Evolutionary conservation across 2,888 invertebrate species (phyloP).

Genomic region (Hemithea aestivaria): DNA sequence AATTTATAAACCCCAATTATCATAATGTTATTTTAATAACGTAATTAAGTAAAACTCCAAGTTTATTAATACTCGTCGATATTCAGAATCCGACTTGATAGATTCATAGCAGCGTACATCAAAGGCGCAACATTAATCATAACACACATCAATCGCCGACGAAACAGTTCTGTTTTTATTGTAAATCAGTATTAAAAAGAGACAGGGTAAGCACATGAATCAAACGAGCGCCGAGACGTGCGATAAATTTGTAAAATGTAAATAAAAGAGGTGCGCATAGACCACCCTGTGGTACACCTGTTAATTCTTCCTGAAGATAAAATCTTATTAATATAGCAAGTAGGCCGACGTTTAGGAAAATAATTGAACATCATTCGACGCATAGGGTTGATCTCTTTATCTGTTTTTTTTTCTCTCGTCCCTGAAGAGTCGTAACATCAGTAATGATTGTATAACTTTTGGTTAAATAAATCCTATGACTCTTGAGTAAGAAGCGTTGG

Average conservation of each 20-base stretch:
- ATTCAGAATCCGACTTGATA: conserved; percentile 75
- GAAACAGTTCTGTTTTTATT: conserved; percentile 75
- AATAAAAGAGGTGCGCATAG: conserved; percentile 66
- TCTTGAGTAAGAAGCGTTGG: no score
- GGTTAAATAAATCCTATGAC: no score
- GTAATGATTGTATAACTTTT: no score
- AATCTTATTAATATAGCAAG: no score
- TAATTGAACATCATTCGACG: no score
- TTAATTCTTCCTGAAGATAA: conserved; percentile 65
- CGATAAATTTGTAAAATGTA: conserved; percentile 73
- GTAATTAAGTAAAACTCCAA: conserved; percentile 72
- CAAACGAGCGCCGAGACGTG: conserved; percentile 70
- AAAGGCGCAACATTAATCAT: conserved; percentile 76
- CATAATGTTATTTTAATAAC: conserved; percentile 67
- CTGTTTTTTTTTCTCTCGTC: no score
- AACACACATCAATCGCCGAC: conserved; percentile 77
- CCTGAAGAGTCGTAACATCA: no score
- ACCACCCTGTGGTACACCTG: conserved; percentile 74
- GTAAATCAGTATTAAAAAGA: conserved; percentile 78
- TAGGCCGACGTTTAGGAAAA: no score
- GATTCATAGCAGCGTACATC: conserved; percentile 77
- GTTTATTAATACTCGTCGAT: conserved; percentile 77
- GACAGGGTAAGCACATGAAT: conserved; percentile 73
- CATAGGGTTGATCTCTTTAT: no score
- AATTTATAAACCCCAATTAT: no score